Evolutionary conservation across 2,888 invertebrate species (phyloP).

Genomic region (Hirtodrosophila duncani): DNA sequence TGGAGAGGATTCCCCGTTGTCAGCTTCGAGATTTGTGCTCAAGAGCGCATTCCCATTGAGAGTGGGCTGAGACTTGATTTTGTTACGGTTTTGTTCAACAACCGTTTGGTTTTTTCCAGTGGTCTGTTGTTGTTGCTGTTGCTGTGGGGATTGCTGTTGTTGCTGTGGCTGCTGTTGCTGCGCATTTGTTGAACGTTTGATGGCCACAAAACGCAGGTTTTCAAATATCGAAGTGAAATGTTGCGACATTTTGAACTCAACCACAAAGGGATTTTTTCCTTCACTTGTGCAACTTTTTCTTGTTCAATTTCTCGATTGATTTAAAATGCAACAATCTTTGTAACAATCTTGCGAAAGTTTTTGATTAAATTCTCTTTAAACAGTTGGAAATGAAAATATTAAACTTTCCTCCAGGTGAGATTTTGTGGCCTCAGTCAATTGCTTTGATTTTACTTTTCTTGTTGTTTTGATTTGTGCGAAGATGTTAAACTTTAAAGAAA

Average conservation of each 20-base stretch:
- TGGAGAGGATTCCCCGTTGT: slow-evolving; percentile 25
- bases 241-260: slow-evolving; percentile 76
- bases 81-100: slow-evolving; percentile 51
- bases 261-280: slow-evolving; percentile 15
- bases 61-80: slow-evolving; percentile 53
- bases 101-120: slow-evolving; percentile 33
- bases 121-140: slow-evolving; percentile 41
- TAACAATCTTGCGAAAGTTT: slow-evolving; percentile 35
- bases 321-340: slow-evolving; percentile 59
- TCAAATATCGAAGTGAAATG: slow-evolving; percentile 77
- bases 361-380: slow-evolving; percentile 60
- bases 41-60: slow-evolving; percentile 59
- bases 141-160: slow-evolving; percentile 10
- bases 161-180: slow-evolving; percentile 49
- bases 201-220: slow-evolving; percentile 75
- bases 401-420: slow-evolving; percentile 14
- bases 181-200: slow-evolving; percentile 61
- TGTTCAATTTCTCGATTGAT: slow-evolving; percentile 43
- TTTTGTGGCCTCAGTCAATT: slow-evolving; percentile 33
- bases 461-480: too few species aligned
- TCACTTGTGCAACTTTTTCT: slow-evolving; percentile 8
- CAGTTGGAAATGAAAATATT: slow-evolving; percentile 12
- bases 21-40: slow-evolving; percentile 47
- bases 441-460: too few species aligned
- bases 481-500: too few species aligned